Evolutionary conservation across 2,113 vertebrate genomes (phyloP).

Genomic region (Hippopotamus amphibius): DNA sequence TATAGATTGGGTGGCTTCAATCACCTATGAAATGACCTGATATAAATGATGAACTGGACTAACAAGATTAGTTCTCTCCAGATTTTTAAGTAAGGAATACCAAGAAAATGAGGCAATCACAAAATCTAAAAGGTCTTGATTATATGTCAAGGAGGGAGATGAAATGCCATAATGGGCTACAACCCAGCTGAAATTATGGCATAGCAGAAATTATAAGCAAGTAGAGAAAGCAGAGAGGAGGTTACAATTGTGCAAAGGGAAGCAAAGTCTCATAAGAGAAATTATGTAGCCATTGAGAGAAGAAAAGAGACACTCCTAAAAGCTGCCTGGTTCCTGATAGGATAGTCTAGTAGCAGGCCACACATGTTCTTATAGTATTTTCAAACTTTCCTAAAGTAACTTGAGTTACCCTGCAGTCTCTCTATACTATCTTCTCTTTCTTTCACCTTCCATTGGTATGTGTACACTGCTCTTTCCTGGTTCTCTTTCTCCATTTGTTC

Average conservation of each 20-base stretch:
- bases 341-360: background rate
- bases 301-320: background rate
- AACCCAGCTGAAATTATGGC: background rate
- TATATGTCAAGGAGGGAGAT: background rate
- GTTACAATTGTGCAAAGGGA: conserved; percentile 21
- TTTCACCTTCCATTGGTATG: background rate
- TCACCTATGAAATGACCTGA: conserved; percentile 25
- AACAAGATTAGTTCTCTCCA: conserved; percentile 20
- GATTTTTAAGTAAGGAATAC: conserved; percentile 33
- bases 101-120: conserved; percentile 49
- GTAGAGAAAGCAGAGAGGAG: background rate
- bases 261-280: background rate
- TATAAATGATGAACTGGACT: conserved; percentile 41
- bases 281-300: background rate
- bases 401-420: background rate
- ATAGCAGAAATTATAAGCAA: conserved; percentile 19
- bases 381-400: conserved; percentile 17
- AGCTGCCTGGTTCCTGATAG: background rate
- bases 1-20: background rate
- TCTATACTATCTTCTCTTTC: background rate
- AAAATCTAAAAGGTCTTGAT: background rate
- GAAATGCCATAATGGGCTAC: background rate
- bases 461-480: background rate
- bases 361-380: background rate
- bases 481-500: background rate